These are phyloP conservation scores for Staurois parvus DNA, from an alignment of 2,797 vertebrate genomes.

Conservation along the genomic window DNA sequence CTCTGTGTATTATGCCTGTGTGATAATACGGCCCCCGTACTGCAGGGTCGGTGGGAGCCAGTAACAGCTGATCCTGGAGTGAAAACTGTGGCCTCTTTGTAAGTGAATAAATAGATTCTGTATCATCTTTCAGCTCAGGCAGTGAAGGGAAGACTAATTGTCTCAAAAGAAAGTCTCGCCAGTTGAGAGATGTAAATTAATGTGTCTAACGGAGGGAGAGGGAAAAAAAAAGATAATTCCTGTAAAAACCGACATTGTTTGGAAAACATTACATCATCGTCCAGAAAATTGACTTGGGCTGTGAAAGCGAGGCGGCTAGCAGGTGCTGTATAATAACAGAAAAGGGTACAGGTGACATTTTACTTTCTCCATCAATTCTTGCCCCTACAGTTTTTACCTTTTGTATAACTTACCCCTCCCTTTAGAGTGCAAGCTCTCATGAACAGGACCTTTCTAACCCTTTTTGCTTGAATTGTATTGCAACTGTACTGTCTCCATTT, in stretches of 20 bases:
- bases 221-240: slow-evolving; percentile 16
- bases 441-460: too few relatives aligned
- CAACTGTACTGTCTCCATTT: too few relatives aligned
- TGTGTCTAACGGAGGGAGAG: slow-evolving; percentile 37
- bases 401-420: too few relatives aligned
- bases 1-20: slow-evolving; percentile 42
- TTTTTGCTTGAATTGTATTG: too few relatives aligned
- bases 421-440: too few relatives aligned
- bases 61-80: slow-evolving; percentile 43
- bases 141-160: slow-evolving; percentile 49
- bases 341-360: neutral
- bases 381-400: too few relatives aligned
- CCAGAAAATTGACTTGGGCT: neutral
- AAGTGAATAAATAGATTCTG: slow-evolving; percentile 36
- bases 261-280: slow-evolving; percentile 36
- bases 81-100: slow-evolving; percentile 51
- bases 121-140: slow-evolving; percentile 43
- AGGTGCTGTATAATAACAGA: slow-evolving; percentile 1
- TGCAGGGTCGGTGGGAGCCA: slow-evolving; percentile 39
- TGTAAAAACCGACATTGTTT: slow-evolving; percentile 41
- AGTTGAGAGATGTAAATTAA: slow-evolving; percentile 48
- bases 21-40: slow-evolving; percentile 38
- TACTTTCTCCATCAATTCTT: too few relatives aligned
- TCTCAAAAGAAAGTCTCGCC: slow-evolving; percentile 52
- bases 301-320: neutral